These are phyloP conservation scores for Muscicapa striata DNA, from an alignment of 2,797 vertebrate species.

Conservation along the genomic window DNA sequence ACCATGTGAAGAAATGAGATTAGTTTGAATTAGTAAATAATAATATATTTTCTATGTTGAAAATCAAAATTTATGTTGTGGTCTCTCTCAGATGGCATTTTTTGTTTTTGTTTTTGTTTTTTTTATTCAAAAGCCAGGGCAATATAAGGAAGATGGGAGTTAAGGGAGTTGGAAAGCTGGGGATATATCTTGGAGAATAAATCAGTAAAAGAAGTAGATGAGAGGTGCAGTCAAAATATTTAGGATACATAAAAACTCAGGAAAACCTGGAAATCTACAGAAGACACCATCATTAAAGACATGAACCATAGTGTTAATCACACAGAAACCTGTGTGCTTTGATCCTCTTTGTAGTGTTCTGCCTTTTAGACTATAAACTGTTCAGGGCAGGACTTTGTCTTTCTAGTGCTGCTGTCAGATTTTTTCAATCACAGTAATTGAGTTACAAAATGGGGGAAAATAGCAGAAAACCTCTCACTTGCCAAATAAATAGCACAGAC, in stretches of 20 bases:
- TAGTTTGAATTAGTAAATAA: background rate
- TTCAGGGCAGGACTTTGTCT: background rate
- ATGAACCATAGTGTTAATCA: background rate
- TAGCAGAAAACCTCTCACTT: background rate
- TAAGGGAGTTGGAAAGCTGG: background rate
- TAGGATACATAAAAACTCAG: background rate
- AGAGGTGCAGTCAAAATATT: background rate
- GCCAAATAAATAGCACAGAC: background rate
- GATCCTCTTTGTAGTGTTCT: background rate
- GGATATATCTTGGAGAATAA: background rate
- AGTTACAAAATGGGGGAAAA: background rate
- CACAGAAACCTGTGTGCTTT: background rate
- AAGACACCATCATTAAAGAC: background rate
- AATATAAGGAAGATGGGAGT: background rate
- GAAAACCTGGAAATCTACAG: background rate
- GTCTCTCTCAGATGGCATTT: background rate
- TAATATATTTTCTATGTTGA: background rate
- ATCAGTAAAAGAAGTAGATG: background rate
- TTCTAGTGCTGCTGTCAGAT: background rate
- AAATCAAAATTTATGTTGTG: background rate
- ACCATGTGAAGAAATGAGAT: background rate
- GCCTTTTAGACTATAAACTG: background rate
- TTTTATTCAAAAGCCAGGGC: background rate
- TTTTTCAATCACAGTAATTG: background rate
- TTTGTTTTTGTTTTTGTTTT: background rate